Conservation (phyloP, 2,113 vertebrate species). For the Podocnemis expansa region DNA sequence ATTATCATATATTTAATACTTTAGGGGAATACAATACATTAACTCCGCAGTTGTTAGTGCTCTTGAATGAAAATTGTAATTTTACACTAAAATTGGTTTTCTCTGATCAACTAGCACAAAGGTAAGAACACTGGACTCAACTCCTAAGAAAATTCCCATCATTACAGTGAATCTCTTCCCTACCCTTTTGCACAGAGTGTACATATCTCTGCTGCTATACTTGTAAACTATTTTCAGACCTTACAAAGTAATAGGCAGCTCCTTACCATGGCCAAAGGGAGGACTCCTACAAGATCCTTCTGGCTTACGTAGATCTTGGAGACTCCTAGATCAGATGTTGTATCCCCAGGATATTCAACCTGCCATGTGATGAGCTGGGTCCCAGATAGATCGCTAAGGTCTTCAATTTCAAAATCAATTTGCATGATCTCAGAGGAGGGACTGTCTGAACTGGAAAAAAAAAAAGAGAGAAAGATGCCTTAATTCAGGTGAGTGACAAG, state of each 20-base stretch:
- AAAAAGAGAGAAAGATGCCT: neutral
- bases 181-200: neutral
- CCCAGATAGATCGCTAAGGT: slow-evolving; percentile 77
- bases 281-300: slow-evolving; percentile 86
- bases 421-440: slow-evolving; percentile 88
- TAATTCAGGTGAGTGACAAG: neutral
- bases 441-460: slow-evolving; percentile 50
- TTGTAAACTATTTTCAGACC: neutral
- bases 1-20: neutral
- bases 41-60: neutral
- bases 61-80: neutral
- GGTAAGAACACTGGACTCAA: neutral
- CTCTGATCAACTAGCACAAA: neutral
- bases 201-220: neutral
- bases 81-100: neutral
- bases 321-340: slow-evolving; percentile 79
- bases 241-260: neutral
- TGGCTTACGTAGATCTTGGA: slow-evolving; percentile 90
- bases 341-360: slow-evolving; percentile 84
- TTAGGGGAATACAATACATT: neutral
- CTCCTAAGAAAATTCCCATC: neutral
- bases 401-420: slow-evolving; percentile 90
- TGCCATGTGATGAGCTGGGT: slow-evolving; percentile 93
- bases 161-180: neutral
- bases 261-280: slow-evolving; percentile 93